These are phyloP conservation scores for Anthophora plumipes DNA, from an alignment of 2,888 invertebrate species.

Conservation along the genomic window DNA sequence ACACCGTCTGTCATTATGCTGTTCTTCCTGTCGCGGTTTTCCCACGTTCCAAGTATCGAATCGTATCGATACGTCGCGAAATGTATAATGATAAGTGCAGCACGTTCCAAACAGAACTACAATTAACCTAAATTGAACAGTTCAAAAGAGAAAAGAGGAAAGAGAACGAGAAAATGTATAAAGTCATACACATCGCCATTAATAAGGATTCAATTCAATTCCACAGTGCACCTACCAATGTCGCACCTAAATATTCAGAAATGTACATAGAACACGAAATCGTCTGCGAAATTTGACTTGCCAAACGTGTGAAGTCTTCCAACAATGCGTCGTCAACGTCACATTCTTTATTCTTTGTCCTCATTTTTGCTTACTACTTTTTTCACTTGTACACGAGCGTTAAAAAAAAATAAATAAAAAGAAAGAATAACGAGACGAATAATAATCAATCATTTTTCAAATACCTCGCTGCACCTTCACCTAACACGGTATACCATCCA, in stretches of 20 bases:
- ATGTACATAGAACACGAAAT: conserved; percentile 16
- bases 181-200: background rate
- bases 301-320: conserved; percentile 47
- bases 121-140: background rate
- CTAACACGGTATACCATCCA: background rate
- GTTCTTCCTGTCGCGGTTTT: background rate
- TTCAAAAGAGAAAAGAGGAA: background rate
- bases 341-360: too few species aligned
- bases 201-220: background rate
- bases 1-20: background rate
- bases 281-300: conserved; percentile 55
- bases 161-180: background rate
- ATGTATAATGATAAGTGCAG: background rate
- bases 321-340: conserved; percentile 29
- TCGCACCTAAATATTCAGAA: conserved; percentile 22
- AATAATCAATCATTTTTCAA: too few species aligned
- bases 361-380: too few species aligned
- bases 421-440: too few species aligned
- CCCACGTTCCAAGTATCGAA: background rate
- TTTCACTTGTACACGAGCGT: too few species aligned
- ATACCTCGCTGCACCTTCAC: background rate
- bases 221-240: conserved; percentile 17
- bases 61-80: background rate
- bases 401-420: too few species aligned
- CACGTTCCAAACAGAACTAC: too few species aligned